phyloP scores from a whole-genome alignment of 2,113 vertebrate species.

The Ranitomeya variabilis region DNA sequence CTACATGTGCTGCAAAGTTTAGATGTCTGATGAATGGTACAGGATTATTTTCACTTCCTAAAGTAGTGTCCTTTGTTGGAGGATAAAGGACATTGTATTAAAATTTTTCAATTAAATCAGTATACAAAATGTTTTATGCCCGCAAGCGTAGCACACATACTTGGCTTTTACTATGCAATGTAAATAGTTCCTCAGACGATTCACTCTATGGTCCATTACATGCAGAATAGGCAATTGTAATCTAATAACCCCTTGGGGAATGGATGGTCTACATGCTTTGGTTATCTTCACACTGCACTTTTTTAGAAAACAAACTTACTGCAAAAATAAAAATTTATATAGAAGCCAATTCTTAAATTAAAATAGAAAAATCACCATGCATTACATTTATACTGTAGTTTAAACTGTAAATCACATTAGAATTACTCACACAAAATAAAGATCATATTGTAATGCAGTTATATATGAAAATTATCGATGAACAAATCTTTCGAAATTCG shows the following conservation, averaged over 20 bases:
- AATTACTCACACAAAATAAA: no score
- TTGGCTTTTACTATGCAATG: conserved; percentile 19
- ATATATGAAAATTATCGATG: no score
- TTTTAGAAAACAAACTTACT: neutral
- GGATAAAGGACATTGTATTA: conserved; percentile 14
- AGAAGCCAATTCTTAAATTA: neutral
- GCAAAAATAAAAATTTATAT: neutral
- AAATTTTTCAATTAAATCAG: conserved; percentile 5
- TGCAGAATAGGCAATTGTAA: neutral
- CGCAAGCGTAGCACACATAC: neutral
- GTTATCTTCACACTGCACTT: neutral
- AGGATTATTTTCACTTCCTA: neutral
- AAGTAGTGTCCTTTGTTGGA: neutral
- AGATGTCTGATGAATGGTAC: neutral
- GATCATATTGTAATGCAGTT: no score
- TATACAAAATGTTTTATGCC: conserved; percentile 1
- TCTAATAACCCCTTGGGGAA: conserved; percentile 24
- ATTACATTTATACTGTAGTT: no score
- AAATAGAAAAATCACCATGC: neutral
- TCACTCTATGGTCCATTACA: conserved; percentile 18
- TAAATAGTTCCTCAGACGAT: conserved; percentile 24
- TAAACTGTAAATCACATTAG: no score
- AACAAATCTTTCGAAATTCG: no score
- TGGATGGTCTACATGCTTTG: neutral
- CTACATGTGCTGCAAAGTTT: neutral